Evolutionary conservation across 92 coral and sea anemone species (phyloP).

Genomic region (Porites rus): DNA sequence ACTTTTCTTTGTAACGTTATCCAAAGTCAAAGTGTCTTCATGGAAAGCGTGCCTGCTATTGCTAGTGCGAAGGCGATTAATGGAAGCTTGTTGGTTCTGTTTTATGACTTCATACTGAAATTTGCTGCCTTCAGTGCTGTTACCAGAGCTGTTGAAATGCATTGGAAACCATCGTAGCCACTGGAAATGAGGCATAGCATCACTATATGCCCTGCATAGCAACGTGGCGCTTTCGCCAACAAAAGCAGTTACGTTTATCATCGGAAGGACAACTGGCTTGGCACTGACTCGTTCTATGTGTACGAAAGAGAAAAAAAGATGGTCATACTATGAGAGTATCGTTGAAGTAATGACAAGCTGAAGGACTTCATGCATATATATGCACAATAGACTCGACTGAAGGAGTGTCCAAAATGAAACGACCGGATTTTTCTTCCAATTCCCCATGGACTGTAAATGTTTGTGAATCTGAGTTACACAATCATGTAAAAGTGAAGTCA

Average conservation of each 20-base stretch:
- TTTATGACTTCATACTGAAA: constrained; percentile 62
- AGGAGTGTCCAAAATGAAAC: too few relatives aligned
- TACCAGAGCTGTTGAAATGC: constrained; percentile 39
- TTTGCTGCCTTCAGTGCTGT: constrained; percentile 9
- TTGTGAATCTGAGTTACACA: too few relatives aligned
- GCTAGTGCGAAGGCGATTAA: constrained; percentile 19
- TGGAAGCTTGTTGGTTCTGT: constrained; percentile 27
- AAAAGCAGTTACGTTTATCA: constrained; percentile 69
- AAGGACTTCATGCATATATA: too few relatives aligned
- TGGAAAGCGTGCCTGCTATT: constrained; percentile 57
- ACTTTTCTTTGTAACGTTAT: constrained; percentile 73
- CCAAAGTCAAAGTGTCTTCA: constrained; percentile 70
- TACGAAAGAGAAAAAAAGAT: too few relatives aligned
- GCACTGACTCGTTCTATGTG: constrained; percentile 80
- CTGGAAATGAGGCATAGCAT: constrained; percentile 93
- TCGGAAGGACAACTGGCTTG: constrained; percentile 73
- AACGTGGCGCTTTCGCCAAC: constrained; percentile 81
- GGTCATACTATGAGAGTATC: too few relatives aligned
- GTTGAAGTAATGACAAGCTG: too few relatives aligned
- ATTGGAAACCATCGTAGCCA: constrained; percentile 72
- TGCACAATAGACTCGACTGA: too few relatives aligned
- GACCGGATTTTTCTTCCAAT: too few relatives aligned
- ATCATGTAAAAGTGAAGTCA: too few relatives aligned
- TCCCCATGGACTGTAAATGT: too few relatives aligned
- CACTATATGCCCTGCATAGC: constrained; percentile 77